phyloP scores from a whole-genome alignment of 2,888 invertebrate genomes.

The Parnassius smintheus region DNA sequence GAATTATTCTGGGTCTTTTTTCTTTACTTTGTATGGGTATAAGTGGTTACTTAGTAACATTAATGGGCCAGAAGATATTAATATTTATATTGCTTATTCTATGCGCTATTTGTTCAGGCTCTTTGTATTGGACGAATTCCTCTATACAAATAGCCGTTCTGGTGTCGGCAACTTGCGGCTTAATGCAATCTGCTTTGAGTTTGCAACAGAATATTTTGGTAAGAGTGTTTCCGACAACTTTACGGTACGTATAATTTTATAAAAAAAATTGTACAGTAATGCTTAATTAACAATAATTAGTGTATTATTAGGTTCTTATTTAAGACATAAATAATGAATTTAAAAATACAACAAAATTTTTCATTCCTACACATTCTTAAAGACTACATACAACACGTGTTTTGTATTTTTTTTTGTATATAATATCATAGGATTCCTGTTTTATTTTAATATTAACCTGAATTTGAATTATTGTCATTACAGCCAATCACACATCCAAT shows the following conservation, averaged over 20 bases:
- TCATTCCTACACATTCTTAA: too few relatives aligned
- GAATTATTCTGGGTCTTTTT: slow-evolving; percentile 45
- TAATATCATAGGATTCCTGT: too few relatives aligned
- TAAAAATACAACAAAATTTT: too few relatives aligned
- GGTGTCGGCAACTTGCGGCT: slow-evolving; percentile 47
- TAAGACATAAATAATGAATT: too few relatives aligned
- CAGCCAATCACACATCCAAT: too few relatives aligned
- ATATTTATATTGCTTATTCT: slow-evolving; percentile 41
- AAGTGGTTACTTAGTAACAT: slow-evolving; percentile 41
- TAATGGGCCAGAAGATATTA: slow-evolving; percentile 44
- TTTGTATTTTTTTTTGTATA: too few relatives aligned
- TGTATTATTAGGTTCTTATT: too few relatives aligned
- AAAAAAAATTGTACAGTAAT: too few relatives aligned
- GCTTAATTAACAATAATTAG: too few relatives aligned
- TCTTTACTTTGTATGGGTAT: slow-evolving; percentile 42
- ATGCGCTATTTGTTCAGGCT: slow-evolving; percentile 40
- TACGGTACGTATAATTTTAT: slow-evolving; percentile 40
- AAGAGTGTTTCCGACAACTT: slow-evolving; percentile 52
- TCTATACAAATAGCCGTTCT: slow-evolving; percentile 48
- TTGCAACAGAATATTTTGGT: slow-evolving; percentile 49
- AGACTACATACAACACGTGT: too few relatives aligned
- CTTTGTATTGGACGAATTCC: slow-evolving; percentile 49
- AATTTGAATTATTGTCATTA: too few relatives aligned
- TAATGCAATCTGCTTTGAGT: slow-evolving; percentile 48
- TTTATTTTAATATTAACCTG: too few relatives aligned